Conservation (phyloP, 1,140 invertebrate species). For the Aphelenchoides fujianensis region DNA sequence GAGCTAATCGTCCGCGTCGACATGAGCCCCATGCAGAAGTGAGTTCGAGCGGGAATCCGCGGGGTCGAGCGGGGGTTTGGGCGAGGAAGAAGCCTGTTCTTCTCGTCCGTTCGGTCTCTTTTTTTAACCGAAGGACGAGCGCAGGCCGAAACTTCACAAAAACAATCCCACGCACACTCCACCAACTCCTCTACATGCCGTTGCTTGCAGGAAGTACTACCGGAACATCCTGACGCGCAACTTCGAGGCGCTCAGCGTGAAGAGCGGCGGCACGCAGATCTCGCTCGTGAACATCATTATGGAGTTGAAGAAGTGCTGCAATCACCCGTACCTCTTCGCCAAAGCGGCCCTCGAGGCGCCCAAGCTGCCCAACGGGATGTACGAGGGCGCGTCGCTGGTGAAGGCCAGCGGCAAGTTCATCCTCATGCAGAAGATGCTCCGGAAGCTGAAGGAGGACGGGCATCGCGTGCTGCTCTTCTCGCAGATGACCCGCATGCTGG, state of each 20-base stretch:
- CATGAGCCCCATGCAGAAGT: constrained; percentile 95
- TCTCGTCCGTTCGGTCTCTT: no score
- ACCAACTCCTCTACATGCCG: not conserved
- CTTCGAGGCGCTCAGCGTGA: constrained; percentile 93
- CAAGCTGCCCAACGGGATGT: constrained; percentile 77
- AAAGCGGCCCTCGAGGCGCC: constrained; percentile 71
- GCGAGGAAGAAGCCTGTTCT: no score
- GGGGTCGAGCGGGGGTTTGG: not conserved
- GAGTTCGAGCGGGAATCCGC: constrained; percentile 40
- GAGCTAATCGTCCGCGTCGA: constrained; percentile 99
- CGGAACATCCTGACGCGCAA: constrained; percentile 98
- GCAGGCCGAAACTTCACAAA: no score
- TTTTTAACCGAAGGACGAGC: no score
- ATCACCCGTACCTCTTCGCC: constrained; percentile 97
- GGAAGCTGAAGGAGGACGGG: constrained; percentile 81
- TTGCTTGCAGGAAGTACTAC: constrained; percentile 80
- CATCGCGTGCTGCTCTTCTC: constrained; percentile 98
- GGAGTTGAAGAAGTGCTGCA: constrained; percentile 99
- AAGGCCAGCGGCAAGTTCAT: constrained; percentile 95
- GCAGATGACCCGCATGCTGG: constrained; percentile 83
- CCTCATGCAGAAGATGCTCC: constrained; percentile 89
- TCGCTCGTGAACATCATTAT: constrained; percentile 99
- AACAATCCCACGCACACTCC: no score
- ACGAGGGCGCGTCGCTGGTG: constrained; percentile 84
- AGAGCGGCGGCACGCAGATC: constrained; percentile 86